Evolutionary conservation across 2,797 vertebrate species (phyloP).

Genomic region (Spatula clypeata): DNA sequence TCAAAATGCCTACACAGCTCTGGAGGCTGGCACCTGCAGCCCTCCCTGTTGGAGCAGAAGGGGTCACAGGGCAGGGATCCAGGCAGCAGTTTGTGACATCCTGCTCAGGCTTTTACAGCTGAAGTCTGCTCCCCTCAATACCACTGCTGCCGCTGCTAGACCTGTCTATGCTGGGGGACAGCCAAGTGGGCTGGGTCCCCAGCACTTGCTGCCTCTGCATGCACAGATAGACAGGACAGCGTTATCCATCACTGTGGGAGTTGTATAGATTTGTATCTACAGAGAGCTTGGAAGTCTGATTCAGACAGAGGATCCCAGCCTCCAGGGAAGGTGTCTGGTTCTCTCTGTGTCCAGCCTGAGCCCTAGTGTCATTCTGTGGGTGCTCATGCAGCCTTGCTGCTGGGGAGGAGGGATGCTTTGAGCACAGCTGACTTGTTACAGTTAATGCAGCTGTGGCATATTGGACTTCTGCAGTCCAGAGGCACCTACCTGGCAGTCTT

Average conservation of each 20-base stretch:
- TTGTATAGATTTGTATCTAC: background rate
- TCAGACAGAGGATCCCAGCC: background rate
- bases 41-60: background rate
- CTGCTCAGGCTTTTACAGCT: background rate
- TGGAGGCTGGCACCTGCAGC: background rate
- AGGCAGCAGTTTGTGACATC: background rate
- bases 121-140: background rate
- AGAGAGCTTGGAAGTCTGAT: background rate
- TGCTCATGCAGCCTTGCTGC: background rate
- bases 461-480: background rate
- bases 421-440: background rate
- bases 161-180: background rate
- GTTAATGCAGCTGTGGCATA: accelerated
- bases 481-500: background rate
- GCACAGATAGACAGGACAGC: accelerated
- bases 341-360: accelerated
- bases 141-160: background rate
- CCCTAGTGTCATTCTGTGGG: background rate
- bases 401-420: background rate
- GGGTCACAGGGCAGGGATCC: accelerated
- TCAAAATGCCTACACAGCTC: background rate
- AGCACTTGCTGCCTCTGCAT: accelerated
- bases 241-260: accelerated
- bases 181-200: accelerated
- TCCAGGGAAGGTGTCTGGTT: background rate